Evolutionary conservation across 2,113 vertebrate species (phyloP).

Genomic region (Canis aureus): DNA sequence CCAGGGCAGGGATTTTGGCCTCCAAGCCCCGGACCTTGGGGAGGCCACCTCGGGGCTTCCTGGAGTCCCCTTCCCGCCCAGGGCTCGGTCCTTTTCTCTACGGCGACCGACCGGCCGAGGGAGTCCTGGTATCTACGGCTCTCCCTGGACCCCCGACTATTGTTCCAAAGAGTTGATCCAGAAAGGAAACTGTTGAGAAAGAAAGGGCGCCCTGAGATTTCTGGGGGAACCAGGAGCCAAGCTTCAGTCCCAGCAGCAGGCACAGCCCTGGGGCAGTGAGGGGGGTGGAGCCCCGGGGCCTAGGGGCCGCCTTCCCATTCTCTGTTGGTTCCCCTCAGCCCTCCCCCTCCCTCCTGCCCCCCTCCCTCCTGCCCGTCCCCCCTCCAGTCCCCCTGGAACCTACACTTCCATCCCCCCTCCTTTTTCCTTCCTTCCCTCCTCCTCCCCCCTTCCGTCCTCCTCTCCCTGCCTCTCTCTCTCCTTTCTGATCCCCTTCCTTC

Average conservation of each 20-base stretch:
- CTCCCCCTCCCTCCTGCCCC: background rate
- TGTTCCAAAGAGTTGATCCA: slow-evolving; percentile 13
- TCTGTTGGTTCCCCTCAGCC: too few species aligned
- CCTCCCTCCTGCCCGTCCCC: rapidly evolving
- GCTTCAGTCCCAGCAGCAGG: background rate
- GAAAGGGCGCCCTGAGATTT: background rate
- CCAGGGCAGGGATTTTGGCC: background rate
- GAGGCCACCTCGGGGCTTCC: background rate
- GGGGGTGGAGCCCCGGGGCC: rapidly evolving
- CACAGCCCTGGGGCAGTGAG: background rate
- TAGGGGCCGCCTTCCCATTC: rapidly evolving
- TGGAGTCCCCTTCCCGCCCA: background rate
- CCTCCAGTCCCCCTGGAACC: background rate
- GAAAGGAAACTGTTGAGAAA: background rate
- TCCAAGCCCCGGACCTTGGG: background rate
- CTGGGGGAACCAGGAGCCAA: background rate
- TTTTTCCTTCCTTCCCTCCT: rapidly evolving
- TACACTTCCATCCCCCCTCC: background rate
- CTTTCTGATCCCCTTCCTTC: background rate
- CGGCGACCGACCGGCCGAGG: background rate
- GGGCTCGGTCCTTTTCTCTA: background rate
- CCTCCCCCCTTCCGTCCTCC: background rate
- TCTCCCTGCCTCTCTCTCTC: background rate
- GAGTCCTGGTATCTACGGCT: background rate
- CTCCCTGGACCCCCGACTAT: background rate